A percentile compares a stretch with the other conserved stretches of the same genome.
These are phyloP conservation scores for Catharus ustulatus DNA, from an alignment of 2,797 vertebrate genomes.

Conservation along the genomic window DNA sequence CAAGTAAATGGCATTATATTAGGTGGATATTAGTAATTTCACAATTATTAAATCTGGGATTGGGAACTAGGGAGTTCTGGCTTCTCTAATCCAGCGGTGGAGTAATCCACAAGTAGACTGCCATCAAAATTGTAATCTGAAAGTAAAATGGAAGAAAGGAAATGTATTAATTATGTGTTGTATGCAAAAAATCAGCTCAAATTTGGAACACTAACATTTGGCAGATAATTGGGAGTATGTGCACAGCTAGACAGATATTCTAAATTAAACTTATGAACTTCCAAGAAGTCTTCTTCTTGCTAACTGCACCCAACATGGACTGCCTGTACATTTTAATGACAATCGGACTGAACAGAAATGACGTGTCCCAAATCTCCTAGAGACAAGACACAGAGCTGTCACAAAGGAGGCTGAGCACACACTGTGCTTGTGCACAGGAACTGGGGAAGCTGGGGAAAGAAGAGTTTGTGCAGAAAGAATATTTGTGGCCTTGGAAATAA, in stretches of 20 bases:
- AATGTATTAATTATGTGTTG: neutral
- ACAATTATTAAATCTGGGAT: neutral
- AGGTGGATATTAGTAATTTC: neutral
- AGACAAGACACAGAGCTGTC: neutral
- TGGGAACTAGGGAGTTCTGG: neutral
- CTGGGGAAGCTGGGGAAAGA: neutral
- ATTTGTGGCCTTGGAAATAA: neutral
- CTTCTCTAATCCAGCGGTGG: neutral
- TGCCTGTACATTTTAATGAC: neutral
- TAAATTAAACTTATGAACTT: neutral
- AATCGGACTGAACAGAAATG: neutral
- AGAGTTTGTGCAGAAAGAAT: neutral
- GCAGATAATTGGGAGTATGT: neutral
- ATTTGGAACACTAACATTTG: neutral
- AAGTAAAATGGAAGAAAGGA: neutral
- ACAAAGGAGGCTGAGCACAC: neutral
- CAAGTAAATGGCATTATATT: neutral
- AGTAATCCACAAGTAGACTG: neutral
- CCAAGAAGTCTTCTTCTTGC: neutral
- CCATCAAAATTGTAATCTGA: neutral
- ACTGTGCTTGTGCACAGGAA: neutral
- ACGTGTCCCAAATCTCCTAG: neutral
- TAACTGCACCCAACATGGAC: neutral
- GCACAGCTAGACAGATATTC: neutral
- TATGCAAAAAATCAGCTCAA: neutral